Percentiles rank a stretch among this genome's conserved stretches.
These are phyloP conservation scores for Trissoscelio sp. DNA, from an alignment of 2,888 invertebrate species.

Conservation along the genomic window DNA sequence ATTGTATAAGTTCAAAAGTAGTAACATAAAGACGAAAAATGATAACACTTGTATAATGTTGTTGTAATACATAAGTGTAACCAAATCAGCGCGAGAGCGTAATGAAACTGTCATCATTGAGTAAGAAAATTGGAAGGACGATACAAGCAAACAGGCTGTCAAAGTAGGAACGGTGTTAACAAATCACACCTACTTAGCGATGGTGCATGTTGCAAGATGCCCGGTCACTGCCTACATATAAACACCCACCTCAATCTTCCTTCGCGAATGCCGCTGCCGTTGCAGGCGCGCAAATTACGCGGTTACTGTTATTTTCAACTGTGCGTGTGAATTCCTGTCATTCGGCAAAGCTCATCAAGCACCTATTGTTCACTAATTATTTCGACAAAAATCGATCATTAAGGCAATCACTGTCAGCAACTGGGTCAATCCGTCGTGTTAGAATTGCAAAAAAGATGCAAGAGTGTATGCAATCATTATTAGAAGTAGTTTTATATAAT, in stretches of 20 bases:
- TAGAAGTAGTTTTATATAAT: too few species aligned
- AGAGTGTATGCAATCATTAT: too few species aligned
- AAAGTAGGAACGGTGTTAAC: slow-evolving; percentile 62
- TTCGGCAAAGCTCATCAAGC: slow-evolving; percentile 27
- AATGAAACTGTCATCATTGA: slow-evolving; percentile 51
- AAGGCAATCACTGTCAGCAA: neutral
- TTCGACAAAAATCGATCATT: neutral
- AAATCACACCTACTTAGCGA: slow-evolving; percentile 72
- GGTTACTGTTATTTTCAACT: slow-evolving; percentile 60
- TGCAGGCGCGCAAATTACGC: slow-evolving; percentile 56
- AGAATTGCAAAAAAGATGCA: neutral
- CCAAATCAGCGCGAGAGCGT: neutral
- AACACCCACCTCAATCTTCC: slow-evolving; percentile 73
- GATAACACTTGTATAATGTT: neutral
- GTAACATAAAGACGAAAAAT: neutral
- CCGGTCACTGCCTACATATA: slow-evolving; percentile 78
- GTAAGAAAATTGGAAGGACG: slow-evolving; percentile 60
- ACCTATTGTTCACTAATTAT: slow-evolving; percentile 34
- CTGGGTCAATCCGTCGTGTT: neutral
- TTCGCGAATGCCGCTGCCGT: slow-evolving; percentile 61
- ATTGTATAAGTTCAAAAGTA: too few species aligned
- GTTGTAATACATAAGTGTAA: neutral
- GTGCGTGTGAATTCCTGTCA: slow-evolving; percentile 32
- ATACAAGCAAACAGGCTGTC: slow-evolving; percentile 43
- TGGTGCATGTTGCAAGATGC: slow-evolving; percentile 75